These are phyloP conservation scores for Corydoras sp. DNA, from an alignment of 2,113 vertebrate species.

Conservation along the genomic window DNA sequence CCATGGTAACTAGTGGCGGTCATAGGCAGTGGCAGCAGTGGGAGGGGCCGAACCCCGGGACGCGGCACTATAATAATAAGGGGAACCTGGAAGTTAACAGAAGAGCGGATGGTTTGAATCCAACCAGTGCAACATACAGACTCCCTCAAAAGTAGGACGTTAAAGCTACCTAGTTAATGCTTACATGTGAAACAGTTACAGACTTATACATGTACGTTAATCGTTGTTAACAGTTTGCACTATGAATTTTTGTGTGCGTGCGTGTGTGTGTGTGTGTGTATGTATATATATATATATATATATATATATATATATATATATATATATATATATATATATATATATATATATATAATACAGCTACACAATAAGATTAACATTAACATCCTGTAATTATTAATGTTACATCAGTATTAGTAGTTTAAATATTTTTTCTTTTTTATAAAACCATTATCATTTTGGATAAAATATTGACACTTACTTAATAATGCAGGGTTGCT, in stretches of 20 bases:
- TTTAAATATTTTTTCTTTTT: no score
- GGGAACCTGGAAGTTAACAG: slow-evolving; percentile 99
- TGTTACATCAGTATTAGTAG: no score
- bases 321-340: no score
- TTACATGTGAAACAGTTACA: background rate
- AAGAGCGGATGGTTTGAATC: slow-evolving; percentile 97
- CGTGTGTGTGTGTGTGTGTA: no score
- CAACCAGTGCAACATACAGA: slow-evolving; percentile 65
- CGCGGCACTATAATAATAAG: slow-evolving; percentile 99
- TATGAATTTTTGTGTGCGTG: no score
- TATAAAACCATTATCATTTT: background rate
- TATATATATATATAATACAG: no score
- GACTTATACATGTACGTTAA: background rate
- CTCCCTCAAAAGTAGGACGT: slow-evolving; percentile 13
- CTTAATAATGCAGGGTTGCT: slow-evolving; percentile 99
- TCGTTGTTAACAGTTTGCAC: no score
- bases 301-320: no score
- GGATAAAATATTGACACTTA: slow-evolving; percentile 66
- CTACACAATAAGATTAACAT: no score
- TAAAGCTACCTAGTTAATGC: background rate
- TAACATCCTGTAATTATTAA: no score
- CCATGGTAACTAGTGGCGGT: slow-evolving; percentile 99
- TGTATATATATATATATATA: no score
- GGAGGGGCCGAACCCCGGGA: slow-evolving; percentile 98
- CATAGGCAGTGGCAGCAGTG: slow-evolving; percentile 99